phyloP scores from a whole-genome alignment of 2,113 vertebrate genomes.

The Etheostoma cragini region DNA sequence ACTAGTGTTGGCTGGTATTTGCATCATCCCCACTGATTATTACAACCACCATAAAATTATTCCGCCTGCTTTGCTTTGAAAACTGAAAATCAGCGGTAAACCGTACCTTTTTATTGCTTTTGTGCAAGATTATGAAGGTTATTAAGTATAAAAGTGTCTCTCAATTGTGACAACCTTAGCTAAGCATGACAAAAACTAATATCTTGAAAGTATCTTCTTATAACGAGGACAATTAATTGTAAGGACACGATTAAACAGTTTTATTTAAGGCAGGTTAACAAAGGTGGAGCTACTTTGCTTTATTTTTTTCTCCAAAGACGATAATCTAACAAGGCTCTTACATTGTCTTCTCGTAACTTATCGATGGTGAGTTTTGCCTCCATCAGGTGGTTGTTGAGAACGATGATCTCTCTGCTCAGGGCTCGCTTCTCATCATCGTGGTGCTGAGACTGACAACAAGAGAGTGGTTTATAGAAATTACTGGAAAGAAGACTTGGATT shows the following conservation, averaged over 20 bases:
- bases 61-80: background rate
- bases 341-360: slow-evolving; percentile 96
- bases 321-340: slow-evolving; percentile 78
- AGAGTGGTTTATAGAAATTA: background rate
- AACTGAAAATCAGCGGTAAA: background rate
- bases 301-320: background rate
- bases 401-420: slow-evolving; percentile 95
- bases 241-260: background rate
- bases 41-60: background rate
- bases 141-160: background rate
- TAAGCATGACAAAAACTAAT: background rate
- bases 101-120: background rate
- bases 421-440: slow-evolving; percentile 97
- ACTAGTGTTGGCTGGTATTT: background rate
- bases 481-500: background rate
- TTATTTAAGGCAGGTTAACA: background rate
- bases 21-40: background rate
- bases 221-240: background rate
- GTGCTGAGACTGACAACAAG: slow-evolving; percentile 89
- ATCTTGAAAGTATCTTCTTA: background rate
- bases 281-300: background rate
- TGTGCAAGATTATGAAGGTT: background rate
- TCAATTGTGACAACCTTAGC: background rate
- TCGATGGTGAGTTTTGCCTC: slow-evolving; percentile 98
- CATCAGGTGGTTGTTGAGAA: slow-evolving; percentile 97